These are phyloP conservation scores for Paratilapia polleni DNA, from an alignment of 2,113 vertebrate species.

Conservation along the genomic window DNA sequence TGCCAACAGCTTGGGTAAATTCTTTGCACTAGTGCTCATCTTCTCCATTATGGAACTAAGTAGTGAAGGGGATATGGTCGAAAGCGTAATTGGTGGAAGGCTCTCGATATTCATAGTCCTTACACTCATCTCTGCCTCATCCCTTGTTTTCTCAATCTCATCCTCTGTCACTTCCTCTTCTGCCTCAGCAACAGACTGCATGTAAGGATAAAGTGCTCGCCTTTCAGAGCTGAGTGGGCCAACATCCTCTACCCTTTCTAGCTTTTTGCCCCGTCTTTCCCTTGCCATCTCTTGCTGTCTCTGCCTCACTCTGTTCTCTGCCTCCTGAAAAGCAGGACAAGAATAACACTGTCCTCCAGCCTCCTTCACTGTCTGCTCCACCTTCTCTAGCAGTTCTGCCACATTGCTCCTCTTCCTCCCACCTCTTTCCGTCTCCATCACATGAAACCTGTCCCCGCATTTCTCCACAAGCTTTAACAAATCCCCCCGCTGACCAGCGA, in stretches of 20 bases:
- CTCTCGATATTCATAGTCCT: constrained; percentile 45
- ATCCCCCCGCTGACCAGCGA: constrained; percentile 67
- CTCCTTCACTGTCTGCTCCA: constrained; percentile 76
- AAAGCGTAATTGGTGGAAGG: constrained; percentile 40
- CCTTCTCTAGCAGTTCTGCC: constrained; percentile 74
- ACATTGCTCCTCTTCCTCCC: constrained; percentile 27
- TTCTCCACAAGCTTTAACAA: constrained; percentile 78
- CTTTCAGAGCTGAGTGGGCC: constrained; percentile 16
- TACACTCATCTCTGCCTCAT: constrained; percentile 71
- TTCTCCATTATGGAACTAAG: constrained; percentile 64
- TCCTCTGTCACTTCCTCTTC: constrained; percentile 63
- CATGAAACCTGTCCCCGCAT: constrained; percentile 79
- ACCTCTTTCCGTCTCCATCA: constrained; percentile 56
- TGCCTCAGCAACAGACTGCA: constrained; percentile 66
- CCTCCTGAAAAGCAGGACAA: constrained; percentile 71
- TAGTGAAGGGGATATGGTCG: constrained; percentile 53
- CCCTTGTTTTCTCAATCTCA: constrained; percentile 66
- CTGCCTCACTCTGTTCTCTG: constrained; percentile 62
- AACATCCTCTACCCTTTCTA: not conserved
- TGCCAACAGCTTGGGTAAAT: constrained; percentile 59
- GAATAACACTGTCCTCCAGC: constrained; percentile 71
- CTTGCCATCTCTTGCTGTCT: constrained; percentile 61
- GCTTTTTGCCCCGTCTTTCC: constrained; percentile 20
- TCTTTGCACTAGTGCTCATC: constrained; percentile 36
- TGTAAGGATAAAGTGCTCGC: constrained; percentile 38